Evolutionary conservation across 2,797 vertebrate species (phyloP), one percentile per base, ranked within the genome.

Genomic region (Enteromius paludinosus): DNA sequence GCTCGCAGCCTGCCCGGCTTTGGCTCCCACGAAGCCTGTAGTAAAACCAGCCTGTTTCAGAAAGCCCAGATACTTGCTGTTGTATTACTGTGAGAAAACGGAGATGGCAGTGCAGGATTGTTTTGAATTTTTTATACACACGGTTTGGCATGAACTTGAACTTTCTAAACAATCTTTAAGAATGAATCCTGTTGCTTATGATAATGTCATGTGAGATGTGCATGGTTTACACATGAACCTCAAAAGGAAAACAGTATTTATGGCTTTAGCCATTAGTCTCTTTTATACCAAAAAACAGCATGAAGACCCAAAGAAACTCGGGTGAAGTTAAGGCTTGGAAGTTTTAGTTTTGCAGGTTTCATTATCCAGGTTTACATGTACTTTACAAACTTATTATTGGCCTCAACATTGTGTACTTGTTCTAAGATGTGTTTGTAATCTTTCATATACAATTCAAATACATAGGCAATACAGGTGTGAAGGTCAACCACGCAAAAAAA

Each of bases 141-240:
- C 15, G 49, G 9, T 73, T 45, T 78, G 61, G 18, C 30, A 62
- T 49, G 18, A 49, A 38, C 20, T 69, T 43, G n/a, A 69, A 69
- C 5, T 69, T 69, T n/a, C 38, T 23, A 69, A 43, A 61, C 38
- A 33, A 18, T 3, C 28, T 64, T 64, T 64, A 64, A 64, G 61
- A 64, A 64, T 30, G 89, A 89, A 88, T 91, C 87, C 35, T 20
- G 41, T 23, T 45, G 68, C 35, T 49, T 52, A 9, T 38, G 30
- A 56, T 41, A 68, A 68, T 65, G 18, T 47, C 49, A 54, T 62
- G 49, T 18, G 73, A 80, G 78, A 78, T 66, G 78, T 25, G 70
- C 35, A 52, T 61, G 43, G 72, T 54, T 61, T 35, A 64, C 41
- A 78, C 61, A 78, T n/a, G 49, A 78, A 66, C 75, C 28, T 78